These are phyloP conservation scores for Mesitornis unicolor DNA, from an alignment of 2,113 vertebrate species.

Conservation along the genomic window DNA sequence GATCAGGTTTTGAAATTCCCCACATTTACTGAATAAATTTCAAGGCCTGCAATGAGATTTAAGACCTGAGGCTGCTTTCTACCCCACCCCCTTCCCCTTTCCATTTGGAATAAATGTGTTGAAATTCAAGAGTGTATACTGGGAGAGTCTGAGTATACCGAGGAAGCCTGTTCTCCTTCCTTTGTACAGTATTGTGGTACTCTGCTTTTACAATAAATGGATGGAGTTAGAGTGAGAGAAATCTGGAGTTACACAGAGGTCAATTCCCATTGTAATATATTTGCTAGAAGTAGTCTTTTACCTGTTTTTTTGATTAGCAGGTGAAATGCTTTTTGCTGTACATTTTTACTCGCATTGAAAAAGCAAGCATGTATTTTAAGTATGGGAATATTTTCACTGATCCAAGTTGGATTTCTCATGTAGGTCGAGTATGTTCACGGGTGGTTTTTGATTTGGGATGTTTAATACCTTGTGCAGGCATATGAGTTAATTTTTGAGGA, in stretches of 20 bases:
- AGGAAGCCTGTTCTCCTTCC: not conserved
- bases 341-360: fast-evolving
- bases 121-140: not conserved
- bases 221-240: not conserved
- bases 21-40: not conserved
- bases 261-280: not conserved
- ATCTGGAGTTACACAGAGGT: not conserved
- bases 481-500: not conserved
- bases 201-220: not conserved
- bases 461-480: not conserved
- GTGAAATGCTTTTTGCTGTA: not conserved
- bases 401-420: not conserved
- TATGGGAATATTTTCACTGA: not conserved
- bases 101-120: not conserved
- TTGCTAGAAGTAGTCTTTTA: not conserved
- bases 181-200: not conserved
- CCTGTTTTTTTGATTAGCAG: not conserved
- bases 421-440: not conserved
- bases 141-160: not conserved
- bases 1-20: not conserved
- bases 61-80: not conserved
- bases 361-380: not conserved
- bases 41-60: not conserved
- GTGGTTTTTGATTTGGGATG: not conserved
- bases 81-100: too few species aligned